These are phyloP conservation scores for Mesorhabditis spiculigera DNA, from an alignment of 2,888 invertebrate species.

Conservation along the genomic window DNA sequence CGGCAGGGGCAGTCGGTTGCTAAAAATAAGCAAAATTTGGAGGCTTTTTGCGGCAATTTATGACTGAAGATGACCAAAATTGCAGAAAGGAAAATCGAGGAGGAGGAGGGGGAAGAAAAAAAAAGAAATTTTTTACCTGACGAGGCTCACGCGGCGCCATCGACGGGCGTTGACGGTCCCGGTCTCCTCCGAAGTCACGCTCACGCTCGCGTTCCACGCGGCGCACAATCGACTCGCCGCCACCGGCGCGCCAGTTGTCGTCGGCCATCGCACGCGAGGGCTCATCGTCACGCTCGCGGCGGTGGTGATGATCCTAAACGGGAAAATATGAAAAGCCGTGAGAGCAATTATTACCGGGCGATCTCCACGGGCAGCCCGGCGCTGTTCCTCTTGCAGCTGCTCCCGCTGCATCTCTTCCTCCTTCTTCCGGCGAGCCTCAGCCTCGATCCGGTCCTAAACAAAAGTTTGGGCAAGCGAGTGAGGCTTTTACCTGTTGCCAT, in stretches of 20 bases:
- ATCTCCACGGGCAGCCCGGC: slow-evolving; percentile 21
- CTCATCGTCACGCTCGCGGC: slow-evolving; percentile 18
- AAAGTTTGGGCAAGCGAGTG: background rate
- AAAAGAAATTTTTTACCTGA: no score
- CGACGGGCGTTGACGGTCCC: no score
- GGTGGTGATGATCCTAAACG: background rate
- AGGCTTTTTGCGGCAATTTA: no score
- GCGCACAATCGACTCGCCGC: no score
- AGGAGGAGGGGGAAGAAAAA: no score
- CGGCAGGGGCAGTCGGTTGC: no score
- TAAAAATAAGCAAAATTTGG: no score
- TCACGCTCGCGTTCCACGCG: no score
- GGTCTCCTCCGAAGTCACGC: no score
- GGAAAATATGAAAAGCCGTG: background rate
- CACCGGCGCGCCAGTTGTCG: slow-evolving; percentile 24
- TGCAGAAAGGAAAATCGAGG: slow-evolving; percentile 9
- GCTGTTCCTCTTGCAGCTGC: slow-evolving; percentile 23
- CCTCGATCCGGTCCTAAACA: slow-evolving; percentile 21
- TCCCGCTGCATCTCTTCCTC: slow-evolving; percentile 37
- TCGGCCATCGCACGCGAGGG: slow-evolving; percentile 31
- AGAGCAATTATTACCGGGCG: slow-evolving; percentile 4
- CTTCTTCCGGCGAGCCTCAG: slow-evolving; percentile 28
- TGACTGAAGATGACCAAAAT: no score
- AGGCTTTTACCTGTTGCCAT: slow-evolving; percentile 14
- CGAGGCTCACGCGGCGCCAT: no score